Evolutionary conservation across 2,888 invertebrate species (phyloP).

Genomic region (Drosophila gaucha): DNA sequence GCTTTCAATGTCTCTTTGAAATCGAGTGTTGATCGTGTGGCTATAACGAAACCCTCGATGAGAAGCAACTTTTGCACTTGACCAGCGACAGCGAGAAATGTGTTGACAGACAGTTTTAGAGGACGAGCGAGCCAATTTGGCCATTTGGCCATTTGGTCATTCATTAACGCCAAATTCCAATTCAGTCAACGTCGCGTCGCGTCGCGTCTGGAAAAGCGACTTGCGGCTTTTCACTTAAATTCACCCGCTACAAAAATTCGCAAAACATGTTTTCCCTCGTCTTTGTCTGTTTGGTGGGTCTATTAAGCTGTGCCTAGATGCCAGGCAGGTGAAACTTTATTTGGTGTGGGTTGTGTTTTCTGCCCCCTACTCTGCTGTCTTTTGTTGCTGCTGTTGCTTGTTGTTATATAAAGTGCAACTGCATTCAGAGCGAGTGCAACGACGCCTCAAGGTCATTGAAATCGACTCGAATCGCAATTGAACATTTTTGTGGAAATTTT

Average conservation of each 20-base stretch:
- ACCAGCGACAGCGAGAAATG: conserved; percentile 37
- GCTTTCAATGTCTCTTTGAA: conserved; percentile 54
- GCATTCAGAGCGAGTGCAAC: conserved; percentile 44
- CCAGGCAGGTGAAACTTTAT: conserved; percentile 68
- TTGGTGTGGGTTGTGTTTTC: conserved; percentile 50
- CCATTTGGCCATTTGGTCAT: conserved; percentile 15
- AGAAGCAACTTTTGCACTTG: conserved; percentile 55
- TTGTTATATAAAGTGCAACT: conserved; percentile 60
- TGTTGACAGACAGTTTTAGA: conserved; percentile 32
- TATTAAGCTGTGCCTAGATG: conserved; percentile 44
- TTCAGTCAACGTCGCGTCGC: conserved; percentile 33
- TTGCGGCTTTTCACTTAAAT: conserved; percentile 66
- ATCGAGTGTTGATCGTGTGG: conserved; percentile 43
- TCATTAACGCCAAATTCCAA: conserved; percentile 59
- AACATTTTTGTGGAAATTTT: conserved; percentile 21
- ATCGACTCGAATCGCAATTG: conserved; percentile 52
- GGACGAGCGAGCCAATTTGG: conserved; percentile 46
- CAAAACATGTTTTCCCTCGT: conserved; percentile 61
- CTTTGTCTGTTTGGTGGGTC: conserved; percentile 26
- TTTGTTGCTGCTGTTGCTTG: not conserved
- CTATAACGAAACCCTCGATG: conserved; percentile 56
- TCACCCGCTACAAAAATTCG: conserved; percentile 57
- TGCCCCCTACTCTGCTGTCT: not conserved
- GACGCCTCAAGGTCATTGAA: conserved; percentile 77
- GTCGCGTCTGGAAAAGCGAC: conserved; percentile 53